Evolutionary conservation across 1,140 invertebrate genomes (phyloP), one percentile per base, ranked within the genome.

Genomic region (Lepidurus arcticus): DNA sequence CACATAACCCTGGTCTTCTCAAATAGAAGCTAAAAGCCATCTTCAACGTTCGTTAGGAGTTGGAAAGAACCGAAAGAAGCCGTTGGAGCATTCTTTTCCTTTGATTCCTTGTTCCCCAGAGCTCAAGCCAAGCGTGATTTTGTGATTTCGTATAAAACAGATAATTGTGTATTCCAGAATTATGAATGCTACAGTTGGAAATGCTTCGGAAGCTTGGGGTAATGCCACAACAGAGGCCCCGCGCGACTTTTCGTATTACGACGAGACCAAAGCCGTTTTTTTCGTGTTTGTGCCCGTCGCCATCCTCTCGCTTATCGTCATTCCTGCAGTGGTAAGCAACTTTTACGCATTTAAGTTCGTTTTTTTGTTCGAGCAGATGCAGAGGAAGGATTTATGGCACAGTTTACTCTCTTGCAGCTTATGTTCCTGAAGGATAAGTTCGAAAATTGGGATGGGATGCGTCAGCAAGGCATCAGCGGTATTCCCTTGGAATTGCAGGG

Each of bases 371-470:
- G 45, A 47, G 53, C 53, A 65, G 53, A n/a, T 65, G 53, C 16
- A 21, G 21, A 65, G 53, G 53, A 65, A 65, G 21, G 8, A 65
- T 65, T 65, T 13, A 65, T 13, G 53, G 21, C 53, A 21, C 53
- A 65, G 53, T 65, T 65, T 65, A 21, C 16, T n/a, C 53, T 65
- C 21, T 65, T 65, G n/a, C 53, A 65, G 53, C 53, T 65, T 21
- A 65, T 65, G 53, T 65, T 65, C 53, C 53, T 65, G 16, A 65
- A 65, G 53, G 53, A 65, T 65, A 65, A 65, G 53, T 65, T 65
- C 21, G 53, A 65, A 65, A 65, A 65, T 65, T 65, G 53, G 53
- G 53, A 65, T 65, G 53, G 53, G n/a, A 4, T 65, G 53, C 53
- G 53, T 65, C 53, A 65, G 21, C 53, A 65, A 65, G 53, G 53